These are phyloP conservation scores for Thryonomys swinderianus DNA, from an alignment of 2,113 vertebrate genomes.

Conservation along the genomic window DNA sequence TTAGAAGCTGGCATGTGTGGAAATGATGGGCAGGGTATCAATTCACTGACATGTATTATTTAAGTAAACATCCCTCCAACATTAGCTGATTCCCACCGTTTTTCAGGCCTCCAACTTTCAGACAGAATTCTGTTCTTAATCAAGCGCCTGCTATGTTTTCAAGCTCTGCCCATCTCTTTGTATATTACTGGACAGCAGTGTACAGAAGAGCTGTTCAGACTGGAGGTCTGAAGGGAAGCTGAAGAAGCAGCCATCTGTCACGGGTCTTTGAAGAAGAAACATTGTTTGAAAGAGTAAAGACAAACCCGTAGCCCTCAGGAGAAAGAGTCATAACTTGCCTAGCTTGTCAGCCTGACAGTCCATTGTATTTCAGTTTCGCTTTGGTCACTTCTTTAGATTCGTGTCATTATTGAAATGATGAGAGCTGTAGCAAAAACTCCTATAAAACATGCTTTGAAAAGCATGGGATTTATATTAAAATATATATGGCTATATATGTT, in stretches of 20 bases:
- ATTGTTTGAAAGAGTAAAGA: background rate
- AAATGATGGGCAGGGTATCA: background rate
- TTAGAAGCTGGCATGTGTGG: background rate
- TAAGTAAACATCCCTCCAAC: background rate
- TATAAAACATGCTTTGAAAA: background rate
- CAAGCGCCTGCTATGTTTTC: background rate
- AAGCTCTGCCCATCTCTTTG: background rate
- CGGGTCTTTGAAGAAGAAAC: background rate
- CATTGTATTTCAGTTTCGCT: background rate
- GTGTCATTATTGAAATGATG: background rate
- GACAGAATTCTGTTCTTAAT: background rate
- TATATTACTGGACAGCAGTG: background rate
- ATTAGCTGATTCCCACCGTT: too few relatives aligned
- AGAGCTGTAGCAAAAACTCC: background rate
- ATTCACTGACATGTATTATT: background rate
- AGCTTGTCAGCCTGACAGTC: background rate
- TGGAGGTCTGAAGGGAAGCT: background rate
- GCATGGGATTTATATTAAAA: background rate
- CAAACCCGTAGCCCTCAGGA: background rate
- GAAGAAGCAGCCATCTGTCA: background rate
- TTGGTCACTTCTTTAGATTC: background rate
- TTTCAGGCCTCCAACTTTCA: background rate
- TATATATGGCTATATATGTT: too few relatives aligned
- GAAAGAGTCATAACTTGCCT: background rate
- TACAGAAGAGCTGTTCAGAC: background rate